Percentiles rank a stretch among this genome's conserved stretches.
phyloP scores from a whole-genome alignment of 2,113 vertebrate species.

The Circaetus cinerascens region DNA sequence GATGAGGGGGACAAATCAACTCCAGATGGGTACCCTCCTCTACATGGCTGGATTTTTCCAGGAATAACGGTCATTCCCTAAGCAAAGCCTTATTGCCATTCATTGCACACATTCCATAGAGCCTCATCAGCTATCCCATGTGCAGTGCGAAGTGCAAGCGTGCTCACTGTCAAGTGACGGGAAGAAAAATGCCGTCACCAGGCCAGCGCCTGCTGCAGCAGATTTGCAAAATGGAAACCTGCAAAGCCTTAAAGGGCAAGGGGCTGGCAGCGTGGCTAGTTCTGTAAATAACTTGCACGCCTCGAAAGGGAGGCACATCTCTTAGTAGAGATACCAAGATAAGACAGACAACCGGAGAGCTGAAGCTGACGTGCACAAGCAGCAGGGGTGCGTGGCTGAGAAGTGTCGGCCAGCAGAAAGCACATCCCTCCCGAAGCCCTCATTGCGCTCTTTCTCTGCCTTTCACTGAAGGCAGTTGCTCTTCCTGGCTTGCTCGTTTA shows the following conservation, averaged over 20 bases:
- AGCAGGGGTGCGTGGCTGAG: neutral
- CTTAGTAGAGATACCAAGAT: neutral
- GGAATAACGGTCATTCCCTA: neutral
- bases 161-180: neutral
- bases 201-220: neutral
- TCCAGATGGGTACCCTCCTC: neutral
- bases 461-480: neutral
- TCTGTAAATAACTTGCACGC: neutral
- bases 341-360: neutral
- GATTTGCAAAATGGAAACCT: neutral
- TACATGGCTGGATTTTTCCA: neutral
- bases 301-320: neutral
- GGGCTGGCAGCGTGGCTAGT: neutral
- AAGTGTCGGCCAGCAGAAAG: neutral
- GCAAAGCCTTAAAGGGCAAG: neutral
- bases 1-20: neutral
- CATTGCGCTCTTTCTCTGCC: accelerated
- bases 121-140: neutral
- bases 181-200: neutral
- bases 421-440: accelerated
- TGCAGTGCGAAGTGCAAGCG: neutral
- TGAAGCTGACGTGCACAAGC: neutral
- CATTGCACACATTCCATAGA: neutral
- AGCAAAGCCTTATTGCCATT: neutral
- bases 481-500: neutral